These are phyloP conservation scores for Amniataba percoides DNA, from an alignment of 2,797 vertebrate species.

Conservation along the genomic window DNA sequence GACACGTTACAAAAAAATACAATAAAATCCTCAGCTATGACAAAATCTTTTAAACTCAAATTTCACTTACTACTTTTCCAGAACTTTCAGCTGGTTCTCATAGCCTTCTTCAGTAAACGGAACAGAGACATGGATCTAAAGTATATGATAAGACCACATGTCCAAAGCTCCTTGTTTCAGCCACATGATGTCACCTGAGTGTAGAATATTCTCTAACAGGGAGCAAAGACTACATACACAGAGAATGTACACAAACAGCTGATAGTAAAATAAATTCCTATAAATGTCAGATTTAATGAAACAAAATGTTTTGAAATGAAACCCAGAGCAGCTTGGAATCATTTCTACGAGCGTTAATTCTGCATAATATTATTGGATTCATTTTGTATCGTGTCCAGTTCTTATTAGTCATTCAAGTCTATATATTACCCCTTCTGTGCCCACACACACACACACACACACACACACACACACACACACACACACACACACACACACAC, in stretches of 20 bases:
- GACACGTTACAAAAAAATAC: not conserved
- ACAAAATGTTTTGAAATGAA: constrained; percentile 29
- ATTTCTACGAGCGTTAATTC: constrained; percentile 23
- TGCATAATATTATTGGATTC: constrained; percentile 12
- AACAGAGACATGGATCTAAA: not conserved
- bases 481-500: constrained; percentile 18
- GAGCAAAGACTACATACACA: no score
- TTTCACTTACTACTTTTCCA: not conserved
- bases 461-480: constrained; percentile 21
- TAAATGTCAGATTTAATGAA: constrained; percentile 37
- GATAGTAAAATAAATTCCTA: constrained; percentile 4
- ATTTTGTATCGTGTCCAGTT: constrained; percentile 34
- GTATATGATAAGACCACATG: no score
- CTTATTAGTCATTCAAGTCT: constrained; percentile 30
- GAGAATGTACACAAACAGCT: not conserved
- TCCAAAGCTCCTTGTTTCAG: not conserved
- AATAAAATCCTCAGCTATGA: not conserved
- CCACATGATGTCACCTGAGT: not conserved
- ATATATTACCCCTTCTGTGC: constrained; percentile 18
- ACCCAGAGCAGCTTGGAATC: not conserved
- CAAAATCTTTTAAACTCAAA: not conserved
- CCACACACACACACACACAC: not conserved
- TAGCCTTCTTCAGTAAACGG: not conserved
- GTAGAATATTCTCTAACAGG: not conserved
- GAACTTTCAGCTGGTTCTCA: not conserved